phyloP scores from a whole-genome alignment of 2,113 vertebrate genomes.

The Typhlomys cinereus region DNA sequence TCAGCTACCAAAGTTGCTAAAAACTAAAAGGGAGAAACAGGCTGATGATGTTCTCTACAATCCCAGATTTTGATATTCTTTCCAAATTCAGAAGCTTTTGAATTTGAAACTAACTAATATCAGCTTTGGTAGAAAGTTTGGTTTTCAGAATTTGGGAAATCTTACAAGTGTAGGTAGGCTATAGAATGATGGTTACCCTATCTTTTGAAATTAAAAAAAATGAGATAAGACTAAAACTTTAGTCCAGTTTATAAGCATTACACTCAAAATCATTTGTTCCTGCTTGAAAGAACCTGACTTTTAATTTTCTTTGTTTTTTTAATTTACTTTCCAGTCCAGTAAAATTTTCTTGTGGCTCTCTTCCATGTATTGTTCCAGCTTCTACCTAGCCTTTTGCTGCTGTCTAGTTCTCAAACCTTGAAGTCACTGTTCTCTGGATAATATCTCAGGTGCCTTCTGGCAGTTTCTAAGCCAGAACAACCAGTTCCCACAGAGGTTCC shows the following conservation, averaged over 20 bases:
- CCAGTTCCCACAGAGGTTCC: not conserved
- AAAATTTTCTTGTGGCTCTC: not conserved
- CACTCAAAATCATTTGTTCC: not conserved
- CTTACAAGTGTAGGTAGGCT: not conserved
- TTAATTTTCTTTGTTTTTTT: not conserved
- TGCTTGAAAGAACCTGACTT: not conserved
- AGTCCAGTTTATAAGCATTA: conserved; percentile 1
- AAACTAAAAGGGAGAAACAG: conserved; percentile 5
- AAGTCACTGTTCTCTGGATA: not conserved
- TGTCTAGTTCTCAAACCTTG: not conserved
- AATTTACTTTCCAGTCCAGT: not conserved
- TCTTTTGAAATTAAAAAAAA: not conserved
- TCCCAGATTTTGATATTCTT: not conserved
- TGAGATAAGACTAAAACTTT: not conserved
- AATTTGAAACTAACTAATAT: not conserved
- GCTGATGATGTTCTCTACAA: not conserved
- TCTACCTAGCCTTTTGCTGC: not conserved
- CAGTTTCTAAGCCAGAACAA: not conserved
- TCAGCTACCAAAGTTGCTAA: conserved; percentile 16
- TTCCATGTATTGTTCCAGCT: not conserved
- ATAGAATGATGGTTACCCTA: not conserved
- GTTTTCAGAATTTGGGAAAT: conserved; percentile 46
- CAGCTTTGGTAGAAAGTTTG: not conserved
- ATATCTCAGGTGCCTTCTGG: not conserved
- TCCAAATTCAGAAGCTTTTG: not conserved